Base-by-base conservation (phyloP, 2,888 invertebrate species). In the Nemotelus nigrinus region DNA sequence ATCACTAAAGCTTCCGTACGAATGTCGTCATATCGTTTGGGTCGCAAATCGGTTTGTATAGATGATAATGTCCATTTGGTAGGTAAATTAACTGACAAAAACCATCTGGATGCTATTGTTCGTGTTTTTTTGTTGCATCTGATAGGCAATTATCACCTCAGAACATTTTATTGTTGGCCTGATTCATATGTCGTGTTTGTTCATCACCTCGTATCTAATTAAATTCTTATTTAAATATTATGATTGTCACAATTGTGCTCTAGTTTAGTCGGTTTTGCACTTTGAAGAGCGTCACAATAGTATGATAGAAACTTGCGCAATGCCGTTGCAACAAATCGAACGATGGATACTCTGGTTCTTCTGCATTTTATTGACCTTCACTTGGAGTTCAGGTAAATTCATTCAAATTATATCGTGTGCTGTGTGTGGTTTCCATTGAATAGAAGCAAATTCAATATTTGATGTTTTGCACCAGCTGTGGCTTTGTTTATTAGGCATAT, bases 191-290 rank as follows among this genome's bases (percentile, higher is more conserved):
- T 25, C 25, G 25, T 25, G 25, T 25, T 25, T 25, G 25, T 25
- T 25, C 25, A 25, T 25, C 25, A 25, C 25, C 25, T 25, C 25
- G 25, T 1, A 25, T 25, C 25, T 25, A 25, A 25, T 63, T 63
- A 43, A 63, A 63, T 39, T 63, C 43, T 41, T 43, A 55, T 41
- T 53, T 50, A 70, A 70, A 70, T 70, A 70, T 55, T 43, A 41
- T 3, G 39, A 53, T 70, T 50, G 43, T 70, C 70, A 44, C 55
- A 50, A 70, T 53, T 39, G 70, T 70, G 70, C 55, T 70, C 53
- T 43, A 70, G 70, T 70, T 71, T 60, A 74, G 74, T 74, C 60
- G 25, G 48, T 74, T 74, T 60, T 48, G 48, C 25, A 63, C 74
- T 74, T 63, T n/a, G 63, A 58, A 44, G 44, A 74, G 44, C 58